phyloP scores from a whole-genome alignment of 2,113 vertebrate species.

The Rattus rattus region DNA sequence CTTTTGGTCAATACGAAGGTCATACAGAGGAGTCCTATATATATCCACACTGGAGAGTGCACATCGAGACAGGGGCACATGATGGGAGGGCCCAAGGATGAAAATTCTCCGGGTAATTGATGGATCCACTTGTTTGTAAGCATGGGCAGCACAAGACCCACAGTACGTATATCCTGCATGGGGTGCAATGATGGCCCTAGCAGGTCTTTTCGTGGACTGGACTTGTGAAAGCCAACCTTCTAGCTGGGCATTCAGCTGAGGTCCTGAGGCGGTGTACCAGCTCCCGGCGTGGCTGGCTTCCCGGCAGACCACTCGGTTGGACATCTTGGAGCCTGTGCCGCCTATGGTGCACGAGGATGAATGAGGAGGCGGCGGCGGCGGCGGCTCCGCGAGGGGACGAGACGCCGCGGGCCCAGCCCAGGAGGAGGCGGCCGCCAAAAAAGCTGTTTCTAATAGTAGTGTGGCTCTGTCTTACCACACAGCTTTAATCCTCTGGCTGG shows the following conservation, averaged over 20 bases:
- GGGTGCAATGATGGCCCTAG: no score
- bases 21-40: conserved; percentile 99
- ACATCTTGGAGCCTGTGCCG: conserved; percentile 97
- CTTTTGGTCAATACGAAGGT: conserved; percentile 99
- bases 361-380: conserved; percentile 82
- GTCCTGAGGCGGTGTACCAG: conserved; percentile 99
- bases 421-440: conserved; percentile 72
- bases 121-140: no score
- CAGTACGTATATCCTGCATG: no score
- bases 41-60: conserved; percentile 98
- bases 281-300: conserved; percentile 98
- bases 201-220: no score
- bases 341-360: conserved; percentile 94
- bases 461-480: no score
- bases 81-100: conserved; percentile 99
- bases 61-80: conserved; percentile 98
- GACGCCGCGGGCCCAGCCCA: conserved; percentile 79
- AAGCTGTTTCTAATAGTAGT: no score
- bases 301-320: conserved; percentile 97
- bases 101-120: conserved; percentile 92
- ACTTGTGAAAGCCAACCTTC: no score
- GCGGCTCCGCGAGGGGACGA: conserved; percentile 81
- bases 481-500: no score
- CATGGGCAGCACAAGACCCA: no score
- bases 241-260: no score